These are phyloP conservation scores for Ichneumoninae sp. DNA, from an alignment of 2,888 invertebrate species.

Conservation along the genomic window DNA sequence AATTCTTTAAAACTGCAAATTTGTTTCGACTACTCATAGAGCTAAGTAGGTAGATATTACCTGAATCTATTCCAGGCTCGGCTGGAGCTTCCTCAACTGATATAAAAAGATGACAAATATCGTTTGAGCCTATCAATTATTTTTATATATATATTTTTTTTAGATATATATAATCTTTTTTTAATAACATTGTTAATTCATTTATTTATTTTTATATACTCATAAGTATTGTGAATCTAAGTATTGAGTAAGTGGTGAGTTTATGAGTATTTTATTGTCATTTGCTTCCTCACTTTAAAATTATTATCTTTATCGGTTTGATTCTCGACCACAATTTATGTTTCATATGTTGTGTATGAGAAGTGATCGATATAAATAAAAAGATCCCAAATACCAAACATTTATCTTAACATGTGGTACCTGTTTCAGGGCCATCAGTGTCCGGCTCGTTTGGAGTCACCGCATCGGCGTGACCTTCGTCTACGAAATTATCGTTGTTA, in stretches of 20 bases:
- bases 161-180: not conserved
- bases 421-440: not conserved
- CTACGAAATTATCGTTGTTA: slow-evolving; percentile 16
- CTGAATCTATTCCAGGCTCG: slow-evolving; percentile 56
- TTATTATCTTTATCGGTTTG: not conserved
- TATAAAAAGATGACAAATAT: not conserved
- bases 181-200: no score
- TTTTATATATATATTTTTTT: not conserved
- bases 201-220: no score
- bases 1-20: not conserved
- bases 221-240: no score
- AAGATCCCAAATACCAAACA: not conserved
- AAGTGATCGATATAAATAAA: not conserved
- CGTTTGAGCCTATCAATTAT: not conserved
- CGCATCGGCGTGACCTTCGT: not conserved
- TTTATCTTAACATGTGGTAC: not conserved
- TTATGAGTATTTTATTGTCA: no score
- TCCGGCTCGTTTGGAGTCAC: not conserved
- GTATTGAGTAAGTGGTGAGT: no score
- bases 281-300: not conserved
- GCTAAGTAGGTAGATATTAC: slow-evolving; percentile 37
- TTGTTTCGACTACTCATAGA: not conserved
- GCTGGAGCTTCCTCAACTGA: slow-evolving; percentile 58
- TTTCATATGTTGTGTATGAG: not conserved
- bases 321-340: not conserved